Evolutionary conservation across 2,888 invertebrate genomes (phyloP), one percentile per base, ranked within the genome.

Genomic region (Sinelater perroti): DNA sequence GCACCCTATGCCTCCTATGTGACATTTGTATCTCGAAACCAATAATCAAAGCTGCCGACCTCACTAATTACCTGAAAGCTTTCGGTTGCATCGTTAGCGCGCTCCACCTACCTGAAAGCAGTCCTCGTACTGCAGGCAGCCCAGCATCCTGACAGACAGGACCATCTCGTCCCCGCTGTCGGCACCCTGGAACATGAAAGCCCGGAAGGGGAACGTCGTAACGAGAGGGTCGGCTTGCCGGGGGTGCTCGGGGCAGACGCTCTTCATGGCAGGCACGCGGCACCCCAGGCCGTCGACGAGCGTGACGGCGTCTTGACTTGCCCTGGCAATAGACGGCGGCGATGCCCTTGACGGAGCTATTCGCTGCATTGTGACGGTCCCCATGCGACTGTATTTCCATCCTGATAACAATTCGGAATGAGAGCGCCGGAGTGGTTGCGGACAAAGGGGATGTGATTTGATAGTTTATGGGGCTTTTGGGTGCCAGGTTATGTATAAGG

Each of bases 161-260:
- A 83, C 72, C 72, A 85, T 78, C 64, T 83, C 82, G 52, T 85
- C 85, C 1, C 82, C 83, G 63, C 81, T 82, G 13, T 75, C 77
- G 79, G 84, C 83, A 8, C 82, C 84, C 57, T 85, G 82, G 66
- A 86, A 85, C 78, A 84, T 80, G 31, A 85, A 82, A 1, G 84
- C 83, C 44, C 82, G 78, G 61, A 83, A 82, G 33, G 75, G 73
- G 17, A 74, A 69, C 1, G 79, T 73, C 51, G 80, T 78, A 0
- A 78, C 76, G 24, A 83, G 66, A 0, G 82, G 80, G 8, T 59
- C 65, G 7, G 71, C 20, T 45, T 77, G 75, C 14, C 72, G 68
- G 3, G 82, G 81, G 13, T 77, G 71, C 52, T 76, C 75, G 0
- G 80, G 76, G 57, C 82, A 81, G 3, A 83, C 71, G 28, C 73